Evolutionary conservation across 2,888 invertebrate genomes (phyloP).

Genomic region (Thecocarcelia acutangulata): DNA sequence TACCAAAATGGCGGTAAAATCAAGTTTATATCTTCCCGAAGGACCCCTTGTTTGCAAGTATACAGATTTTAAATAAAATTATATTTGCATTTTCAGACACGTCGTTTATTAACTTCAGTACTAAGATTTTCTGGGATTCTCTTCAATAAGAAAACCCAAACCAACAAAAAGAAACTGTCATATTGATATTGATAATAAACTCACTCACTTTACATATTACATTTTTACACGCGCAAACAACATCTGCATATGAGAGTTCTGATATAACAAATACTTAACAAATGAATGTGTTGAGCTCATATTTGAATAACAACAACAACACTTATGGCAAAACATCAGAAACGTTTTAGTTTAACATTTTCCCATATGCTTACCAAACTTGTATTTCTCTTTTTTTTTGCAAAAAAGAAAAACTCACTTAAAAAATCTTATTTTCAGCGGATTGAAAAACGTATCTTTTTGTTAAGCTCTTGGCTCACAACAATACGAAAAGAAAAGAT

Average conservation of each 20-base stretch:
- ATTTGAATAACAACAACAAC: slow-evolving; percentile 25
- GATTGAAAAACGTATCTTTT: background rate
- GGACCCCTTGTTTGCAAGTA: no score
- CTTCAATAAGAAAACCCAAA: no score
- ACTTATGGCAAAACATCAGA: slow-evolving; percentile 59
- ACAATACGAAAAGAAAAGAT: background rate
- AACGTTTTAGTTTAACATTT: slow-evolving; percentile 60
- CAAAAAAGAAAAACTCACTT: slow-evolving; percentile 11
- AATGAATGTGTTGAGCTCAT: slow-evolving; percentile 13
- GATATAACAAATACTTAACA: slow-evolving; percentile 7
- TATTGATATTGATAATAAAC: no score
- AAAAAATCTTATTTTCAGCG: slow-evolving; percentile 14
- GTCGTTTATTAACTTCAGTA: no score
- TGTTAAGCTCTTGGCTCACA: slow-evolving; percentile 3
- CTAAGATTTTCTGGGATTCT: no score
- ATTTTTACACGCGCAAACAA: slow-evolving; percentile 20
- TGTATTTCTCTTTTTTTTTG: background rate
- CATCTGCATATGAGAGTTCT: slow-evolving; percentile 41
- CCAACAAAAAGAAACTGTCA: no score
- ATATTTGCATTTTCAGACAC: no score
- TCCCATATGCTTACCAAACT: slow-evolving; percentile 22
- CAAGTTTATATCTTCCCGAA: no score
- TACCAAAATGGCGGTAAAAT: no score
- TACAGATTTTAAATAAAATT: no score
- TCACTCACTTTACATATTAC: slow-evolving; percentile 12